Conservation (phyloP, 2,888 invertebrate species). For the Amiota communis region DNA sequence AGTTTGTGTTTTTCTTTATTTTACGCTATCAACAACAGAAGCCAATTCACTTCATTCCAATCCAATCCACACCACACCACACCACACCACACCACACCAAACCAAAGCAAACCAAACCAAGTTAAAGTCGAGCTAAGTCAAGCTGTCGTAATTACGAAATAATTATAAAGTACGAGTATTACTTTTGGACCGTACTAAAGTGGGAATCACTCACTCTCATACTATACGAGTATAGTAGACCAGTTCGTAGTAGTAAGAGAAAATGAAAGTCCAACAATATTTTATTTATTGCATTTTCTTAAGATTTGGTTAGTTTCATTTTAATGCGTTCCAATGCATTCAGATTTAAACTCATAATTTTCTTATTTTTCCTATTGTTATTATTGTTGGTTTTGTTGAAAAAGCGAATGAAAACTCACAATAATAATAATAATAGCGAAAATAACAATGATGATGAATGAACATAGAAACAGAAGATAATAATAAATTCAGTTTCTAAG, state of each 20-base stretch:
- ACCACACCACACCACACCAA: too few relatives aligned
- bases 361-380: not conserved
- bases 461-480: too few relatives aligned
- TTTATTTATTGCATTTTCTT: not conserved
- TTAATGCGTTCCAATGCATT: constrained; percentile 8
- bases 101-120: too few relatives aligned
- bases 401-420: not conserved
- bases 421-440: not conserved
- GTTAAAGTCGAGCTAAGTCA: not conserved
- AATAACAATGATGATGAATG: not conserved
- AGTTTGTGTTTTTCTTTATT: not conserved
- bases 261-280: constrained; percentile 3
- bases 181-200: too few relatives aligned
- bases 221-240: not conserved
- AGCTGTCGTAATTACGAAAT: constrained; percentile 15
- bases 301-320: not conserved
- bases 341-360: constrained; percentile 8
- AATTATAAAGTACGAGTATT: constrained; percentile 11
- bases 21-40: too few relatives aligned
- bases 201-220: too few relatives aligned
- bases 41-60: too few relatives aligned
- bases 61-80: too few relatives aligned
- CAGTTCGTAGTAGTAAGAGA: too few relatives aligned
- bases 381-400: not conserved
- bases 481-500: too few relatives aligned